Evolutionary conservation across 2,797 vertebrate genomes (phyloP).

Genomic region (Halcyon leucocephala): DNA sequence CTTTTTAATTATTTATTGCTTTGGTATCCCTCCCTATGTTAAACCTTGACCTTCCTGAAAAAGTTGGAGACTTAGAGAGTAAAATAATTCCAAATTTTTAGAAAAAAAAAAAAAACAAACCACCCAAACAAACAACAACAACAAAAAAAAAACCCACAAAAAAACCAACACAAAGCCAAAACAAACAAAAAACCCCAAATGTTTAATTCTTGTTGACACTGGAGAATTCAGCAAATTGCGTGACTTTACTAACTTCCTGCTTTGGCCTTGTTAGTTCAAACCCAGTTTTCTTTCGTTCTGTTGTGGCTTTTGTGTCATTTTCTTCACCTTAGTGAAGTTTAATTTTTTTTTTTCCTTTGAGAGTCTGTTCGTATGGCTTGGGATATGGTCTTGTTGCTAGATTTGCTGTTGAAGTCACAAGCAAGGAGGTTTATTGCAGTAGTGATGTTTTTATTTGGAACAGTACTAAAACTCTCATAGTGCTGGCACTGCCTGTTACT

Average conservation of each 20-base stretch:
- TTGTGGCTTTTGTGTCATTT: not conserved
- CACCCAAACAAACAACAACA: no score
- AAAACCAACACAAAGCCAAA: no score
- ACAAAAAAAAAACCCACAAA: no score
- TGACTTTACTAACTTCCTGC: not conserved
- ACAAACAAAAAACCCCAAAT: no score
- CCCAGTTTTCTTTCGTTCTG: not conserved
- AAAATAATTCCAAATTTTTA: not conserved
- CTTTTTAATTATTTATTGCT: not conserved
- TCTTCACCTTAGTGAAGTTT: not conserved
- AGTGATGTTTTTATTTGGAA: not conserved
- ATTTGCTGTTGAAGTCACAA: not conserved
- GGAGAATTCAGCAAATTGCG: not conserved
- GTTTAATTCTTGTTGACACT: not conserved
- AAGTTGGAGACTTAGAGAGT: not conserved
- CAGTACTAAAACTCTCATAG: not conserved
- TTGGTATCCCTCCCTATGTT: not conserved
- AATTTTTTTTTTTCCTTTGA: not conserved
- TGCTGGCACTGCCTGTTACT: not conserved
- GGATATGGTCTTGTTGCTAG: not conserved
- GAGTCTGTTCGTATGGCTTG: not conserved
- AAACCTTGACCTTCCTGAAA: not conserved
- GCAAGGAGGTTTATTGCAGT: not conserved
- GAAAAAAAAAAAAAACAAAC: not conserved
- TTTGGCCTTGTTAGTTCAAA: not conserved